Evolutionary conservation across 2,888 invertebrate genomes (phyloP), one percentile per base, ranked within the genome.

Genomic region (Acrobasis consociella): DNA sequence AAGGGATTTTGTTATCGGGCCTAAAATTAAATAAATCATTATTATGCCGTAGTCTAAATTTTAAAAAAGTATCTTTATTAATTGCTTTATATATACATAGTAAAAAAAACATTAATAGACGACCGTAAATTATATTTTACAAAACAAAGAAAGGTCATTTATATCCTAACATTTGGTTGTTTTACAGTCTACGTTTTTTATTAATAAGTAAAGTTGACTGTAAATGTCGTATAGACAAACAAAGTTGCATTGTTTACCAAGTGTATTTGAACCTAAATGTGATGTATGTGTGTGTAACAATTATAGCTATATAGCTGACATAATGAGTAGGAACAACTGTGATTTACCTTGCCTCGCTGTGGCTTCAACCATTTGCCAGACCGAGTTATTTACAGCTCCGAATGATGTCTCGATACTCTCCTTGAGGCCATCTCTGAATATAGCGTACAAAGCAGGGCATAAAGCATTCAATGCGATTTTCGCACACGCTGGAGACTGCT

Each of bases 311-410:
- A n/a, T n/a, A n/a, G n/a, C n/a, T n/a, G n/a, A n/a, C n/a, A n/a
- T n/a, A n/a, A n/a, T n/a, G n/a, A n/a, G n/a, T n/a, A 49, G 3
- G 49, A 13, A 49, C 39, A 60, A 49, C 3, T 15, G 42, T 37
- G 16, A 53, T n/a, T 72, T 82, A 93, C 95, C 97, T 93, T 96
- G 96, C 83, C 97, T 96, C 13, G 97, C 96, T 9, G 97, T 96
- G 46, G 97, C 96, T 87, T 97, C 97, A 7, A 97, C 96, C 70
- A 98, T 96, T 89, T 96, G 96, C 97, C 97, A 98, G 60, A 97
- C 97, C 9, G 97, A 96, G 81, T 97, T 97, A 72, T 95, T 94
- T 60, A 97, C 96, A 16, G 96, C 95, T 51, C 97, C 97, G 80
- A 97, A 97, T 49, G 97, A 95, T 7, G 97, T 97, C 80, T 96